These are phyloP conservation scores for Drosophila antonietae DNA, from an alignment of 2,888 invertebrate species.

Conservation along the genomic window DNA sequence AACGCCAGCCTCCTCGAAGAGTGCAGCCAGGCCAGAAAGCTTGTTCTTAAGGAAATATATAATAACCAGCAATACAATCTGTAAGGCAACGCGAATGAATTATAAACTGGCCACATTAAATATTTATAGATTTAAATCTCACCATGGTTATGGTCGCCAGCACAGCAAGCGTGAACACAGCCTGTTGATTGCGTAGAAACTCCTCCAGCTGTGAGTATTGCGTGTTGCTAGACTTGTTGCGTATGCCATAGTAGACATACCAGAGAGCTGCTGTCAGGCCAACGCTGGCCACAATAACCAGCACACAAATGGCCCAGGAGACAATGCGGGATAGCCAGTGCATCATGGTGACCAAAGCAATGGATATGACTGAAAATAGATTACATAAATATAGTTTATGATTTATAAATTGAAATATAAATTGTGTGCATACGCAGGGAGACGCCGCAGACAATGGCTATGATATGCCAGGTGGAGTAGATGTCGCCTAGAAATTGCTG, in stretches of 20 bases:
- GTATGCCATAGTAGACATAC: constrained; percentile 94
- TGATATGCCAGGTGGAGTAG: constrained; percentile 94
- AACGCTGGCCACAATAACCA: constrained; percentile 91
- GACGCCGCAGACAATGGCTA: constrained; percentile 91
- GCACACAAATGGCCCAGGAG: constrained; percentile 94
- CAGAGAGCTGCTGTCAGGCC: constrained; percentile 92
- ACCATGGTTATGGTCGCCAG: constrained; percentile 95
- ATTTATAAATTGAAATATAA: neutral
- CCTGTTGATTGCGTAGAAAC: constrained; percentile 93
- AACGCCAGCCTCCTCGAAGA: constrained; percentile 95
- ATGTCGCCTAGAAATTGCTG: constrained; percentile 95
- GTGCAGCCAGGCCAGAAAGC: constrained; percentile 91
- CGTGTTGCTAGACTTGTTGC: constrained; percentile 82
- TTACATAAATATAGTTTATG: neutral
- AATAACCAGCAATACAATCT: constrained; percentile 90
- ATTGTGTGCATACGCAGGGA: constrained; percentile 89
- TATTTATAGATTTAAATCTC: constrained; percentile 42
- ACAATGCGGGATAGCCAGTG: constrained; percentile 93
- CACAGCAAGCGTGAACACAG: constrained; percentile 93
- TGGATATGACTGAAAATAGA: constrained; percentile 89
- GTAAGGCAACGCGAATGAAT: constrained; percentile 68
- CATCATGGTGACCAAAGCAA: constrained; percentile 92
- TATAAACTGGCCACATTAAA: neutral
- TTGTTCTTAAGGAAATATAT: constrained; percentile 92
- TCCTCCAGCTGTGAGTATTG: constrained; percentile 88